Percentiles rank a stretch among this genome's conserved stretches.
Evolutionary conservation across 2,113 vertebrate genomes (phyloP).

Genomic region (Neogale vison): DNA sequence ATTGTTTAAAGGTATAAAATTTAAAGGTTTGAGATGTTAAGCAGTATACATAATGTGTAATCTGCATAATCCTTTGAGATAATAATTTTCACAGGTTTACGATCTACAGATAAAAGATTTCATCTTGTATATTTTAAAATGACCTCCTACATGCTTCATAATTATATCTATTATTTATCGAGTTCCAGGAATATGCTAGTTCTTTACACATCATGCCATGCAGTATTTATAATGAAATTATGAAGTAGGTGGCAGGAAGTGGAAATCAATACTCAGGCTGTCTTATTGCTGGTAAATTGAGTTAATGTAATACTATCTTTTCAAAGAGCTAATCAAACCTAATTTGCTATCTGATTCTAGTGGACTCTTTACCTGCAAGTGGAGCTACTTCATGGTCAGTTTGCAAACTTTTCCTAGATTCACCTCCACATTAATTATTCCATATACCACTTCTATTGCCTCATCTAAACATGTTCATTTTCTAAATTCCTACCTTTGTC

Average conservation of each 20-base stretch:
- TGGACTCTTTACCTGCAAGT: neutral
- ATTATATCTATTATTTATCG: neutral
- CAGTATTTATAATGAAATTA: neutral
- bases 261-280: neutral
- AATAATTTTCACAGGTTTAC: neutral
- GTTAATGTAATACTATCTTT: neutral
- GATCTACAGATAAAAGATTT: neutral
- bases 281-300: neutral
- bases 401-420: neutral
- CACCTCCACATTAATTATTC: neutral
- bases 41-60: neutral
- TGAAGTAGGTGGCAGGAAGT: neutral
- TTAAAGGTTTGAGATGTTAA: neutral
- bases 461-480: neutral
- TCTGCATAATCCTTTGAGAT: neutral
- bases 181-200: neutral
- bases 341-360: neutral
- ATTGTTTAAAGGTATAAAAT: neutral
- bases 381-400: neutral
- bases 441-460: rapidly evolving
- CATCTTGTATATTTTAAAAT: neutral
- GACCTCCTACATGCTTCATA: neutral
- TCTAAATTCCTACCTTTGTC: neutral
- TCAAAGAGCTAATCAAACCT: neutral
- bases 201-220: neutral